Percentiles rank a stretch among this genome's conserved stretches.
Conservation (phyloP, 2,888 invertebrate genomes). For the Papilio gigon region DNA sequence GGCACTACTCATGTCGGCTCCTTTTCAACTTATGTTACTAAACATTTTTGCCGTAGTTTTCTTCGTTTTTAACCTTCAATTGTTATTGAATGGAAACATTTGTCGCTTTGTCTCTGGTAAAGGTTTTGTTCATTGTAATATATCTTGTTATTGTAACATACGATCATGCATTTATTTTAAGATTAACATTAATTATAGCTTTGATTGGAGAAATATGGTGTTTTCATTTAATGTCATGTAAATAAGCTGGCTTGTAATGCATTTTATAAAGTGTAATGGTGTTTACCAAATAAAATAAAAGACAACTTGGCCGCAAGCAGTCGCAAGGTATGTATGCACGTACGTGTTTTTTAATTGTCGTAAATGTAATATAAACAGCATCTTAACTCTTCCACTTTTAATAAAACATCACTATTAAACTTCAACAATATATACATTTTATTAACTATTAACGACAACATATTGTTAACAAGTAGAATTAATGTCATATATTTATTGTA, state of each 20-base stretch:
- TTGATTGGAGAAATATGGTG: neutral
- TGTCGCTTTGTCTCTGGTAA: neutral
- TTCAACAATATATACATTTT: neutral
- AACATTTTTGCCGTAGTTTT: too few species aligned
- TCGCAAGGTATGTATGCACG: neutral
- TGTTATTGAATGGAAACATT: constrained; percentile 8
- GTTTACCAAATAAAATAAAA: neutral
- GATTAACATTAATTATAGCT: neutral
- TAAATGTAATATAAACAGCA: neutral
- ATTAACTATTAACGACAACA: neutral
- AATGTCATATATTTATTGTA: too few species aligned
- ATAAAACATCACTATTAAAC: too few species aligned
- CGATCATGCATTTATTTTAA: neutral
- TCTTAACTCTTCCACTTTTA: neutral
- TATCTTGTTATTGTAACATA: neutral
- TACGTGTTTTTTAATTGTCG: neutral
- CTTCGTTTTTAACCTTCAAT: too few species aligned
- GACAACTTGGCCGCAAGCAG: neutral
- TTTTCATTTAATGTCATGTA: neutral
- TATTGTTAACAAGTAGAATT: too few species aligned
- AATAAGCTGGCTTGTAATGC: neutral
- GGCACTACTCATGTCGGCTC: too few species aligned
- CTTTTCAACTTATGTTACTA: too few species aligned
- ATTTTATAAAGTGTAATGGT: neutral
- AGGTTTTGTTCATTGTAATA: neutral